Base-by-base conservation (phyloP, 2,888 invertebrate genomes). In the Tiliacea citrago region DNA sequence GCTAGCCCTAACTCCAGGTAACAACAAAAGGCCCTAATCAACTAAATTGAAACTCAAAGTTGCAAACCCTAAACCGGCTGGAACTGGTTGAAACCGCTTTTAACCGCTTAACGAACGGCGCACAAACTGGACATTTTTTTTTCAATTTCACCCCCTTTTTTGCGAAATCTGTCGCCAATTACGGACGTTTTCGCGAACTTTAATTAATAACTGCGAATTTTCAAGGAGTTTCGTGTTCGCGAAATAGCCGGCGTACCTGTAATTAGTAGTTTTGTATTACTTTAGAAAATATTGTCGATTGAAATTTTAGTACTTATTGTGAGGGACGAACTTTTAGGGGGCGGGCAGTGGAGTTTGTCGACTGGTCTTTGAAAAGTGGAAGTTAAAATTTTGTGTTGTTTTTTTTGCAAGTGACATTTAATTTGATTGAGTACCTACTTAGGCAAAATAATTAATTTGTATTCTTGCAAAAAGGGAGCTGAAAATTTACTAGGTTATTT, bases 211-310 rank as follows among this genome's bases (percentile, higher is more conserved):
- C 71, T 45, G 68, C 42, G 67, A 66, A 80, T 88, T 79, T 72
- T 77, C 67, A 76, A 83, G 77, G 81, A 79, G 88, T 87, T 84
- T 82, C 75, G 65, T 60, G 60, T 77, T 79, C 21, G 65, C 57
- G 35, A 57, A 68, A 71, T 76, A 13, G 21, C 55, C 24, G 57
- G 35, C 55, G 21, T 18, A 76, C 42, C 67, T 60, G 74, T 83
- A 87, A 87, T 87, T 87, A 78, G 87, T 86, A 83, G 87, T 83
- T 88, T 88, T 75, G 69, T 76, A 47, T 88, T 87, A 84, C 88
- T 76, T 73, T 66, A 51, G 69, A 55, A 74, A 82, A 35, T 49
- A 60, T 58, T 73, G 18, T 65, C 29, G 79, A 78, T 76, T 79
- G 72, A 76, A 81, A 88, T 88, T 75, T 81, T 75, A 79, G 86